Conservation (phyloP, 2,797 vertebrate species). For the Dermochelys coriacea region DNA sequence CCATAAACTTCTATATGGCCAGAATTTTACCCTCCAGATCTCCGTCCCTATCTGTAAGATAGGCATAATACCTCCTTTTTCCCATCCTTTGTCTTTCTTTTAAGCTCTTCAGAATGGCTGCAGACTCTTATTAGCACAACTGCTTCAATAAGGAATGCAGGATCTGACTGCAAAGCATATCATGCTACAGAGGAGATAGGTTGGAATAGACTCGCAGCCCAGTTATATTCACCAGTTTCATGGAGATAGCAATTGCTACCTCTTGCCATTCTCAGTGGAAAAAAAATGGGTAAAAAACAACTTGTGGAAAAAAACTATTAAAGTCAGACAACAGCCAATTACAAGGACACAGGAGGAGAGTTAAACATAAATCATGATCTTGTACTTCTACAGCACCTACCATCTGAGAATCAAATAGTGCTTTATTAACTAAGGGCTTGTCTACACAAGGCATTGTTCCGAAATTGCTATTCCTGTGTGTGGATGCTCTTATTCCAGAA, state of each 20-base stretch:
- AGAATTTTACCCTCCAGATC: not conserved
- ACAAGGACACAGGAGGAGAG: constrained; percentile 45
- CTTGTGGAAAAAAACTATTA: constrained; percentile 65
- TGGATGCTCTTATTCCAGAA: not conserved
- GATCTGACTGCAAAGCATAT: not conserved
- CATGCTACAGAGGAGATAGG: not conserved
- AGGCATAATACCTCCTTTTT: not conserved
- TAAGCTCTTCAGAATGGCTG: not conserved
- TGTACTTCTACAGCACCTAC: not conserved
- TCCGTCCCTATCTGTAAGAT: not conserved
- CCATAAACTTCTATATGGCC: not conserved
- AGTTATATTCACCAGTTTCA: constrained; percentile 31
- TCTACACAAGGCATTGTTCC: not conserved
- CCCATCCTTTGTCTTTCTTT: not conserved
- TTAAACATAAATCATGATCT: constrained; percentile 1
- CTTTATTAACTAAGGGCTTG: not conserved
- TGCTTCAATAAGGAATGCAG: not conserved
- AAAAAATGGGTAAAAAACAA: constrained; percentile 36
- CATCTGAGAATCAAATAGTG: not conserved
- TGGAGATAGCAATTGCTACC: constrained; percentile 40
- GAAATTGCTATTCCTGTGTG: not conserved
- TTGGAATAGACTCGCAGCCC: not conserved
- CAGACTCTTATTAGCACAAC: not conserved
- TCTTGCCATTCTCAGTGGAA: constrained; percentile 68
- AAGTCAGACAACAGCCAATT: constrained; percentile 73